Evolutionary conservation across 1,140 invertebrate genomes (phyloP).

Genomic region (Drosophila parabipectinata): DNA sequence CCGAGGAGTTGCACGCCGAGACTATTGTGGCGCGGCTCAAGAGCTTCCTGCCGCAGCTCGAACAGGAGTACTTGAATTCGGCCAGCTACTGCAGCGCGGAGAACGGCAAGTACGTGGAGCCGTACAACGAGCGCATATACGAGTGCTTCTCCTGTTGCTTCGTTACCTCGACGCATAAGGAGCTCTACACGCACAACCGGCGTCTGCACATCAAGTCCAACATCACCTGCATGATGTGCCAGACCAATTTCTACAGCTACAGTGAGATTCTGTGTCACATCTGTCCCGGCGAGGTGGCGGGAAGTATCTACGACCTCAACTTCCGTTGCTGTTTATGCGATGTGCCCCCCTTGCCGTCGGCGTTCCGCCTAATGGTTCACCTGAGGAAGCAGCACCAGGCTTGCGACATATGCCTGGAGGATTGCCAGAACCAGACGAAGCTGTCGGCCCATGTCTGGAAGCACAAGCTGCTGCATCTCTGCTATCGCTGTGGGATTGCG

Average conservation of each 20-base stretch:
- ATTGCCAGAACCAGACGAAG: conserved; percentile 89
- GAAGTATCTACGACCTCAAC: conserved; percentile 85
- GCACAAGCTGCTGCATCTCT: conserved; percentile 93
- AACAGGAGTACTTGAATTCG: conserved; percentile 88
- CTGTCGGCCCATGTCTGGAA: conserved; percentile 94
- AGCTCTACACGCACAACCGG: conserved; percentile 92
- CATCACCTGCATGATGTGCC: conserved; percentile 92
- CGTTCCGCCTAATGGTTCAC: conserved; percentile 94
- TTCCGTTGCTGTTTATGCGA: conserved; percentile 91
- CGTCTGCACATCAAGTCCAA: conserved; percentile 93
- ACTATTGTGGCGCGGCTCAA: conserved; percentile 89
- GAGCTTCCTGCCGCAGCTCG: conserved; percentile 87
- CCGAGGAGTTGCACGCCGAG: conserved; percentile 89
- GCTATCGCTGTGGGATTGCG: conserved; percentile 92
- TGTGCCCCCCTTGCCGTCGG: conserved; percentile 90
- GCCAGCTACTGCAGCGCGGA: conserved; percentile 87
- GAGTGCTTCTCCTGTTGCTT: conserved; percentile 94
- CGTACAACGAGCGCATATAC: conserved; percentile 86
- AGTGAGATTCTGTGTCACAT: conserved; percentile 93
- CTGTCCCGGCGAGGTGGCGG: conserved; percentile 89
- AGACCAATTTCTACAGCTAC: conserved; percentile 92
- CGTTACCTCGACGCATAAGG: conserved; percentile 90
- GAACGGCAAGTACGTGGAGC: conserved; percentile 49
- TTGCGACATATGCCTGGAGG: conserved; percentile 93
- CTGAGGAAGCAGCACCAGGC: conserved; percentile 91